phyloP scores from a whole-genome alignment of 2,113 vertebrate genomes.

The Eudyptes chrysolophus region DNA sequence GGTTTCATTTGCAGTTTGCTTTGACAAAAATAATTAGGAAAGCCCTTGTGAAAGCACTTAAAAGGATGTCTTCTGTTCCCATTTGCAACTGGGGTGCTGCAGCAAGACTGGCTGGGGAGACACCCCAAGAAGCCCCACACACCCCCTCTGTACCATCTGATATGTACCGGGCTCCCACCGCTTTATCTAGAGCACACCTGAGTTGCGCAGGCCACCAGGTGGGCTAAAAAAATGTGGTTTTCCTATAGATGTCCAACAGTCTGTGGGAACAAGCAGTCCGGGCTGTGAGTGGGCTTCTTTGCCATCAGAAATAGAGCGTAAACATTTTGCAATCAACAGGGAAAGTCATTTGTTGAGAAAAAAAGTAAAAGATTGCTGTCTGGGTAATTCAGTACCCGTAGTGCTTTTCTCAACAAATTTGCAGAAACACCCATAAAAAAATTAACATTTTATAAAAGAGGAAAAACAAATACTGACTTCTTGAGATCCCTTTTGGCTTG shows the following conservation, averaged over 20 bases:
- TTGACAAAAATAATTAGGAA: neutral
- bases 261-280: neutral
- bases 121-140: accelerated
- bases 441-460: neutral
- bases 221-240: neutral
- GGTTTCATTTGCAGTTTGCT: neutral
- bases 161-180: neutral
- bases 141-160: accelerated
- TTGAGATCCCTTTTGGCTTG: neutral
- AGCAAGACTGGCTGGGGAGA: neutral
- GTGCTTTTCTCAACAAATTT: neutral
- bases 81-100: neutral
- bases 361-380: neutral
- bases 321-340: neutral
- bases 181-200: neutral
- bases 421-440: neutral
- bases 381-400: neutral
- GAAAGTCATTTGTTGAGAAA: neutral
- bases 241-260: neutral
- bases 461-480: neutral
- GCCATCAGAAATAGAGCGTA: neutral
- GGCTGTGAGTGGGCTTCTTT: neutral
- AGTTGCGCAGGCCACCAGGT: neutral
- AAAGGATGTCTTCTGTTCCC: neutral
- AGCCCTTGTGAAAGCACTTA: neutral